Base-by-base conservation (phyloP, 2,797 vertebrate species). In the Paratrypauchen microcephalus region DNA sequence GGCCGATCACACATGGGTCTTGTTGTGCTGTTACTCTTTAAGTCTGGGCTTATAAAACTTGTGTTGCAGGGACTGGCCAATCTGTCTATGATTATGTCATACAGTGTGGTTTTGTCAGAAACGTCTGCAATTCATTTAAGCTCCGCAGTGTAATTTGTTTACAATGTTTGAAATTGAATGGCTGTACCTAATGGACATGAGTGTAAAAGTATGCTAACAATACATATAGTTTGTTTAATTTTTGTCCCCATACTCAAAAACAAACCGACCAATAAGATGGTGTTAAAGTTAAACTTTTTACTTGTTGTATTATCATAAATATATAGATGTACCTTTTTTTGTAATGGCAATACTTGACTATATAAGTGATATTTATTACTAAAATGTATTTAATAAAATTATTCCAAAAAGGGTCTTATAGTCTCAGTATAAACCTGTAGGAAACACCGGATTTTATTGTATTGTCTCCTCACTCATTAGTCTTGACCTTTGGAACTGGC, bases 21-120 rank as follows among this genome's bases (percentile, higher is more conserved):
- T 24, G 62, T 15, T 8, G 16, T 64, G 12, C 16, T 28, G 23
- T 62, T 62, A 15, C 60, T 21, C 41, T 62, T 21, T 4, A 41
- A 62, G 36, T 21, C 62, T 47, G 62, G 41, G 19, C 62, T 64
- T 23, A 26, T 48, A 64, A 48, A 48, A 24, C 41, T 26, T 68
- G 68, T 70, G 55, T 76, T 80, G 68, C 79, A 75, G 84, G 58
- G 60, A 65, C 87, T 87, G 76, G 70, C 77, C 32, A 9, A 30
- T 65, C 63, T 68, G 54, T 70, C 67, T 81, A 60, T 61, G 80
- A 84, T 88, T 77, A 87, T 90, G 77, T 90, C 79, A 85, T 89
- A 64, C 70, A 76, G 73, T 80, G 82, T 82, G 79, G 76, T 77
- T 89, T 90, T 89, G 86, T 83, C 73, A n/a, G 2, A 73, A 69